These are phyloP conservation scores for Charaxes varanes DNA, from an alignment of 1,140 invertebrate species.

Conservation along the genomic window DNA sequence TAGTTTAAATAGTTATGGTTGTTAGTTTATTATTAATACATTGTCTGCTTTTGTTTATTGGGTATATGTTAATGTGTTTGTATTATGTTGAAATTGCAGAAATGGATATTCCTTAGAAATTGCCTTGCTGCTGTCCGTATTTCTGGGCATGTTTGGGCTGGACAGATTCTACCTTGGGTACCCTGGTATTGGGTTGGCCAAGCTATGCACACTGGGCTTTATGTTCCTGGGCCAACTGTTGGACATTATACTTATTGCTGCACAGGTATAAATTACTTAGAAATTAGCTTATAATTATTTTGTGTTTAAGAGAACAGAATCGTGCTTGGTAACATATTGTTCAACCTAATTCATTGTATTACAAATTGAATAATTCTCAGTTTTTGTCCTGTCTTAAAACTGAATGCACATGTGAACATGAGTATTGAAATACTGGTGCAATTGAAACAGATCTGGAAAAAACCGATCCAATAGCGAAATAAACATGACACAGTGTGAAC, in stretches of 20 bases:
- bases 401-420: too few species aligned
- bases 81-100: conserved; percentile 73
- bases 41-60: not conserved
- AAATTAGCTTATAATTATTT: too few species aligned
- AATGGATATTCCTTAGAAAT: conserved; percentile 96
- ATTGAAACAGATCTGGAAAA: too few species aligned
- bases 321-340: too few species aligned
- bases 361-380: too few species aligned
- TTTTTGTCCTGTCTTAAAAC: too few species aligned
- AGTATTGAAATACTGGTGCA: too few species aligned
- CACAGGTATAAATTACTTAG: conserved; percentile 70
- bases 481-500: too few species aligned
- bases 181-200: conserved; percentile 94
- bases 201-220: conserved; percentile 96
- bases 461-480: too few species aligned
- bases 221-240: conserved; percentile 96
- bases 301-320: too few species aligned
- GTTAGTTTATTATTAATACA: conserved; percentile 6
- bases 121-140: conserved; percentile 93
- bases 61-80: not conserved
- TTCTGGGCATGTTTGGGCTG: conserved; percentile 97
- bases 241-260: conserved; percentile 96
- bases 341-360: too few species aligned
- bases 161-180: conserved; percentile 98
- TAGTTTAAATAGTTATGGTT: too few species aligned